Percentiles rank a stretch among this genome's conserved stretches.
Evolutionary conservation across 2,888 invertebrate species (phyloP).

Genomic region (Oscheius myriophilus): DNA sequence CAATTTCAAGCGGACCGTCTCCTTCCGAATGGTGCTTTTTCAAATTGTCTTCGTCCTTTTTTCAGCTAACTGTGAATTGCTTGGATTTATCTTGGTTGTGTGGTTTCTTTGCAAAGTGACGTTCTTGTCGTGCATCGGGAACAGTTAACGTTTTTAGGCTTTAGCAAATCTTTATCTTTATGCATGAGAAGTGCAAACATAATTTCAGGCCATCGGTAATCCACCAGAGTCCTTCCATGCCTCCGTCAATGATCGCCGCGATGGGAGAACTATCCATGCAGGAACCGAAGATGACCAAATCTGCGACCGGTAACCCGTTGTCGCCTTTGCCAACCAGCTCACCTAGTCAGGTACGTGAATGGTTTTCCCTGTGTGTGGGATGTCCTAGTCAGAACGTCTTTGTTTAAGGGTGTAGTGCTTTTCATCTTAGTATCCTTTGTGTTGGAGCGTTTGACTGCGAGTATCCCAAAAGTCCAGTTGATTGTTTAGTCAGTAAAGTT

Average conservation of each 20-base stretch:
- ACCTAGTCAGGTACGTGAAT: slow-evolving; percentile 15
- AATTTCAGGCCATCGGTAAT: slow-evolving; percentile 59
- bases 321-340: slow-evolving; percentile 1
- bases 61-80: neutral
- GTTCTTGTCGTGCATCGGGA: too few relatives aligned
- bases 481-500: slow-evolving; percentile 4
- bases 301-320: slow-evolving; percentile 59
- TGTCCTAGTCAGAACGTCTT: too few relatives aligned
- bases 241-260: slow-evolving; percentile 61
- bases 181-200: neutral
- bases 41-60: slow-evolving; percentile 12
- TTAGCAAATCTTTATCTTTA: too few relatives aligned
- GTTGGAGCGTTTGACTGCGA: slow-evolving; percentile 6
- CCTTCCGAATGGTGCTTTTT: slow-evolving; percentile 56
- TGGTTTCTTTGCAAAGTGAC: neutral
- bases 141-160: too few relatives aligned
- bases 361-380: neutral
- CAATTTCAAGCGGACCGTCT: slow-evolving; percentile 47
- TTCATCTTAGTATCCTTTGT: neutral
- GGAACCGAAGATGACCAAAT: slow-evolving; percentile 64
- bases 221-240: slow-evolving; percentile 69
- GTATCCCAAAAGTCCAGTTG: neutral
- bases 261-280: slow-evolving; percentile 46
- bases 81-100: slow-evolving; percentile 5
- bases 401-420: neutral